Evolutionary conservation across 1,140 invertebrate species (phyloP), one percentile per base, ranked within the genome.

Genomic region (Trichomalopsis sarcophagae): DNA sequence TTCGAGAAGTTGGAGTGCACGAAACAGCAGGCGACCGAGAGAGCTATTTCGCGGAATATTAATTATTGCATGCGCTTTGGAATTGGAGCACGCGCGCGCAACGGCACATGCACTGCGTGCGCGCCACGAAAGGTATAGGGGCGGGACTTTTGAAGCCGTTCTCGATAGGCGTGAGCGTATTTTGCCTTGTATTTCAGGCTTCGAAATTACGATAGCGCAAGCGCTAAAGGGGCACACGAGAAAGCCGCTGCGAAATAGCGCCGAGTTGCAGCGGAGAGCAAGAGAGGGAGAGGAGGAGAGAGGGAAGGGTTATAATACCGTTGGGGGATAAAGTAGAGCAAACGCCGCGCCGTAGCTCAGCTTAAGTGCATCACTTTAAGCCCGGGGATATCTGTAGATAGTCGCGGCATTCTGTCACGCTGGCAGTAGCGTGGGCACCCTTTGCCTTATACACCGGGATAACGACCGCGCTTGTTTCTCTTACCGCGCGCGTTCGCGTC

Each of bases 341-440:
- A 62, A 62, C 33, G 17, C 47, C 66, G 74, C 10, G 74, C 36
- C 79, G 50, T 77, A 87, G 85, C 88, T 89, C 87, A 84, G 79
- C 78, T 89, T 89, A 87, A 89, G 87, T 86, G 84, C 84, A 86
- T 87, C 87, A 87, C 87, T 88, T 89, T 89, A 89, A 90, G 84
- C 87, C 76, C 13, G 33, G 77, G 78, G 69, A 79, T 84, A 78
- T 71, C 82, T 33, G 76, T 23, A 84, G 74, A 44, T 81, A 69
- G 82, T 44, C 55, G 82, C 30, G 23, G 82, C 71, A 84, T 84
- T 84, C 71, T 80, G 84, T 40, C 75, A 86, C 44, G 33, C 71
- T 55, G 23, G 78, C 33, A 17, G 66, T 73, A 6, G 55, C 55
- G 27, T 17, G 71, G 27, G 27, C 27, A 27, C 73, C 17, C 73